These are phyloP conservation scores for Psophia crepitans DNA, from an alignment of 2,113 vertebrate species.

Conservation along the genomic window DNA sequence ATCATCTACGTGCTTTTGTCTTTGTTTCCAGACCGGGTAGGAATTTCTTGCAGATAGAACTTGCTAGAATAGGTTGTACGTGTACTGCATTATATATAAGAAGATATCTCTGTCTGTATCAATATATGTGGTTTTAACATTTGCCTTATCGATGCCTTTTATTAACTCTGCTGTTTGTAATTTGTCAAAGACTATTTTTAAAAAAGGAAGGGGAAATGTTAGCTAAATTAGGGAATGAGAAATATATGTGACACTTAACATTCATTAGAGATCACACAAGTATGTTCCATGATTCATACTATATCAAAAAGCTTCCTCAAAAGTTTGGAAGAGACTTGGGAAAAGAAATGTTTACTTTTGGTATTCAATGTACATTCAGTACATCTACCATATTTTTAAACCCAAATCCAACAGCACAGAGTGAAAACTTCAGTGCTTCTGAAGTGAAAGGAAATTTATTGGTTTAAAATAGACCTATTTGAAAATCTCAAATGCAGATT, in stretches of 20 bases:
- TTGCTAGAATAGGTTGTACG: background rate
- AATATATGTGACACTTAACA: background rate
- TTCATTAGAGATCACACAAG: background rate
- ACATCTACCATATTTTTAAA: background rate
- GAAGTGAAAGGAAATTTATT: background rate
- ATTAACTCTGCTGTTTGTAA: background rate
- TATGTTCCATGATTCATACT: background rate
- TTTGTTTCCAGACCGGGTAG: background rate
- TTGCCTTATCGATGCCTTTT: background rate
- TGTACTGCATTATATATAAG: background rate
- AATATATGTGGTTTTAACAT: background rate
- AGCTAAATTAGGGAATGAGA: background rate
- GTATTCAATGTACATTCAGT: background rate
- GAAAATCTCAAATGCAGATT: background rate
- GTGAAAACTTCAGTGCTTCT: background rate
- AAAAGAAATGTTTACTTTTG: background rate
- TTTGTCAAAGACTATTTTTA: background rate
- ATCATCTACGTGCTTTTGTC: background rate
- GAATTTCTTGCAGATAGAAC: background rate
- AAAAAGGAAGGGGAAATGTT: background rate
- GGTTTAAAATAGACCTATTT: background rate
- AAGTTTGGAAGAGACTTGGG: background rate
- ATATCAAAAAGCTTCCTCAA: background rate
- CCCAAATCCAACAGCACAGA: background rate
- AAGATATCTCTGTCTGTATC: background rate